phyloP scores from a whole-genome alignment of 2,797 vertebrate species.

The Anolis apletophallus region DNA sequence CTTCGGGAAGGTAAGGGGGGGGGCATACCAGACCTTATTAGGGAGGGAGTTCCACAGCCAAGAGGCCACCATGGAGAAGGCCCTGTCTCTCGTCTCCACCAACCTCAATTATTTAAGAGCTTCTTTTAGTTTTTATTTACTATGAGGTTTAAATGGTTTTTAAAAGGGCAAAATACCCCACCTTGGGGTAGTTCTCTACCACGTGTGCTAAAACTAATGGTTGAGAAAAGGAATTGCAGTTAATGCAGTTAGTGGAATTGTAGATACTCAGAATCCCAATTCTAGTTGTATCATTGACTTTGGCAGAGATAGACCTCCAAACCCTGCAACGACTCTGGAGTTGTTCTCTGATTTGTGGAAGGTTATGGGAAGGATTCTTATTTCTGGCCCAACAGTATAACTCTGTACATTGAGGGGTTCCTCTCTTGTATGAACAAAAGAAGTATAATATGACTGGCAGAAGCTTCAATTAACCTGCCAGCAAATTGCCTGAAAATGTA shows the following conservation, averaged over 20 bases:
- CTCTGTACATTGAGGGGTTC: slow-evolving; percentile 3
- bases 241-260: background rate
- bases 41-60: too few species aligned
- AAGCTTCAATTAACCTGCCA: slow-evolving; percentile 42
- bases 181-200: background rate
- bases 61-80: too few species aligned
- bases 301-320: background rate
- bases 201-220: background rate
- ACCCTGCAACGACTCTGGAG: background rate
- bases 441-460: slow-evolving; percentile 48
- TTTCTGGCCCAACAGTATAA: background rate
- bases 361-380: background rate
- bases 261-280: background rate
- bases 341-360: background rate
- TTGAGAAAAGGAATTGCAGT: too few species aligned
- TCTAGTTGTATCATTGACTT: background rate
- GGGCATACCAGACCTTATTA: too few species aligned
- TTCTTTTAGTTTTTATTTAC: background rate
- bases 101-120: background rate
- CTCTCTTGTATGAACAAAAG: slow-evolving; percentile 19
- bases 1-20: too few species aligned
- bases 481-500: slow-evolving; percentile 58
- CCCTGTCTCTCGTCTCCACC: too few species aligned
- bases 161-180: too few species aligned
- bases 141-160: background rate